These are phyloP conservation scores for Tympanuchus pallidicinctus DNA, from an alignment of 2,113 vertebrate genomes.

Conservation along the genomic window DNA sequence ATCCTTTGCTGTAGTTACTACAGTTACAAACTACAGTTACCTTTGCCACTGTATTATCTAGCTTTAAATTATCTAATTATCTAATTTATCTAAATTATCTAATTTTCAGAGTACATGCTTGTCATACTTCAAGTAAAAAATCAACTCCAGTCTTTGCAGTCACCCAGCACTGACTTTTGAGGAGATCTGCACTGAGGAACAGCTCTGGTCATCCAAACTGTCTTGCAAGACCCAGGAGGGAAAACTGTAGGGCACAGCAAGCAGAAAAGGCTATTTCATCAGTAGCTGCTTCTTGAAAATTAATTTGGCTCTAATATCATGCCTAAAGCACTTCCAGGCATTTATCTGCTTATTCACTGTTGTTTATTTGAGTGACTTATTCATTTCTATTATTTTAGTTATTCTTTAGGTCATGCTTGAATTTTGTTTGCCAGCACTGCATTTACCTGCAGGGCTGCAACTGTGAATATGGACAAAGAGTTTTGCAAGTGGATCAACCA, in stretches of 20 bases:
- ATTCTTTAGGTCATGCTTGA: background rate
- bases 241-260: background rate
- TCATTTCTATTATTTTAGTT: background rate
- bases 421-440: background rate
- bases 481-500: too few species aligned
- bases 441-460: background rate
- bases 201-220: background rate
- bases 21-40: too few species aligned
- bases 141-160: background rate
- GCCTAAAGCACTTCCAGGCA: conserved; percentile 58
- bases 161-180: background rate
- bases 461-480: too few species aligned
- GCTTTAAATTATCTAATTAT: background rate
- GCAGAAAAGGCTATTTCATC: background rate
- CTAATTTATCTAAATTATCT: background rate
- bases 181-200: background rate
- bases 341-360: background rate
- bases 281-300: background rate
- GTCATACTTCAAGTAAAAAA: background rate
- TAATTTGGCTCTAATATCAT: background rate
- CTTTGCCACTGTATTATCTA: background rate
- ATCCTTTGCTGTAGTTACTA: too few species aligned
- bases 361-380: background rate
- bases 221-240: fast-evolving
- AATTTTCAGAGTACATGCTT: background rate